These are phyloP conservation scores for Sigmodon hispidus DNA, from an alignment of 2,113 vertebrate species.

Conservation along the genomic window DNA sequence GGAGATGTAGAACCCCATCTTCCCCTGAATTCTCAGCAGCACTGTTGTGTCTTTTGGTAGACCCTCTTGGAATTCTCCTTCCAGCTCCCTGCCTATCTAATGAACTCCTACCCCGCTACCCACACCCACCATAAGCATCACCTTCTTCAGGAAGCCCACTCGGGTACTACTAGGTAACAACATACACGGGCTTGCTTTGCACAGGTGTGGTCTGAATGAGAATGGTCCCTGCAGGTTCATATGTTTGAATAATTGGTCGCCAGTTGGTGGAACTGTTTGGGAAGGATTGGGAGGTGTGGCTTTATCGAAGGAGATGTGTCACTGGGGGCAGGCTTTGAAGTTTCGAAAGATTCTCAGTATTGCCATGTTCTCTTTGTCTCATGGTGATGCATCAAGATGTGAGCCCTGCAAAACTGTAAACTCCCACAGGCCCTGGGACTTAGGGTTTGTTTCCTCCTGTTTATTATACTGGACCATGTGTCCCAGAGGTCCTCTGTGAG, in stretches of 20 bases:
- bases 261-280: background rate
- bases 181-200: background rate
- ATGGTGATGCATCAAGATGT: background rate
- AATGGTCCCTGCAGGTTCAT: background rate
- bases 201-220: background rate
- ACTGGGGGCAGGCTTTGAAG: background rate
- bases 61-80: background rate
- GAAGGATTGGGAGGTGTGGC: background rate
- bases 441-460: accelerated
- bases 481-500: background rate
- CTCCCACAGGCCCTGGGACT: background rate
- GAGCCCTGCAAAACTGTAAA: background rate
- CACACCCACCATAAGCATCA: accelerated
- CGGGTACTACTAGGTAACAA: background rate
- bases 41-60: background rate
- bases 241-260: background rate
- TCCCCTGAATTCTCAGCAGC: accelerated
- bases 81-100: background rate
- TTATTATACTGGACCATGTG: background rate
- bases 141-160: conserved; percentile 4
- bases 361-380: background rate
- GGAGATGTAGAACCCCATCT: accelerated
- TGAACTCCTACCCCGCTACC: background rate
- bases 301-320: background rate
- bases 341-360: background rate